Evolutionary conservation across 2,888 invertebrate species (phyloP).

Genomic region (Alsophila aescularia): DNA sequence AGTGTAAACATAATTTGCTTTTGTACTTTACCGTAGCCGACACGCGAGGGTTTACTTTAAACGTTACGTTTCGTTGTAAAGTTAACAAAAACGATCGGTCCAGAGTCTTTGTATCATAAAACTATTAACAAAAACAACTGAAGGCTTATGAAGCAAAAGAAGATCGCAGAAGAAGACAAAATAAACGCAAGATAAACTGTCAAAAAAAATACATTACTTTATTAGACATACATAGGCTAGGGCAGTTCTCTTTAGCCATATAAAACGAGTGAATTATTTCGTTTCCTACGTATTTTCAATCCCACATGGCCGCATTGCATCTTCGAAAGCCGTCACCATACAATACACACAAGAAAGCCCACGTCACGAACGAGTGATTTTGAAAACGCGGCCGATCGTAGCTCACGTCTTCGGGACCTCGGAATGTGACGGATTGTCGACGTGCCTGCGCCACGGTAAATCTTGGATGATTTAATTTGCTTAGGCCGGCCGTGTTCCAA

Average conservation of each 20-base stretch:
- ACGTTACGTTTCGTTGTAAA: constrained; percentile 12
- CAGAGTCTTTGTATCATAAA: background rate
- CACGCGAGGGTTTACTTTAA: constrained; percentile 33
- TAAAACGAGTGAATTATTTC: constrained; percentile 1
- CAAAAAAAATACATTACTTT: no score
- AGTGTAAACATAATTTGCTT: constrained; percentile 53
- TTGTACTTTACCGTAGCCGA: constrained; percentile 39
- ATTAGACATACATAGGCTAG: background rate
- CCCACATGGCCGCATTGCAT: constrained; percentile 3
- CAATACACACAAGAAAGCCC: constrained; percentile 49
- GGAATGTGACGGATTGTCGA: constrained; percentile 51
- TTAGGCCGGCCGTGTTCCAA: constrained; percentile 23
- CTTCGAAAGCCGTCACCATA: constrained; percentile 12
- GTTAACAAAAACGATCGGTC: constrained; percentile 19
- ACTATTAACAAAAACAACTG: no score
- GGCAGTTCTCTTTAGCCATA: background rate
- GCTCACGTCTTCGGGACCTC: constrained; percentile 40
- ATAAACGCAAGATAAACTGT: no score
- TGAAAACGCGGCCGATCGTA: constrained; percentile 48
- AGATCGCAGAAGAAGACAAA: no score
- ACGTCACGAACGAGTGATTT: constrained; percentile 66
- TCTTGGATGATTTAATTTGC: constrained; percentile 36
- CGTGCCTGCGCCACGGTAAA: constrained; percentile 42
- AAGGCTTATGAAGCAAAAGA: no score
- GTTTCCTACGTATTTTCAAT: constrained; percentile 13